Percentiles rank a stretch among this genome's conserved stretches.
phyloP scores from a whole-genome alignment of 2,113 vertebrate genomes.

The Tragulus kanchil region DNA sequence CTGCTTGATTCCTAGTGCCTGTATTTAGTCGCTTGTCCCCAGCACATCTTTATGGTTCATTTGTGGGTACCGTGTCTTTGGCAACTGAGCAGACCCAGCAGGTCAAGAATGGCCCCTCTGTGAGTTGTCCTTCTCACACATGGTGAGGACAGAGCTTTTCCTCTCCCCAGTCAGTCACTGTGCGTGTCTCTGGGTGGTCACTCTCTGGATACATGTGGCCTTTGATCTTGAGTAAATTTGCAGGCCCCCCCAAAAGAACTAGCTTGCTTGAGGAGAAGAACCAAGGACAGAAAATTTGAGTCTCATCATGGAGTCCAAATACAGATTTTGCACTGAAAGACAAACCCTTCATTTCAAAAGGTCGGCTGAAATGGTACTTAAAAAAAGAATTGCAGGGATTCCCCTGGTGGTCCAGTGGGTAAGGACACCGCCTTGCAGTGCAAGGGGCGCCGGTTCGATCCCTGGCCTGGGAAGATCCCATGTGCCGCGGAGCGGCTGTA shows the following conservation, averaged over 20 bases:
- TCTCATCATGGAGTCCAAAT: conserved; percentile 59
- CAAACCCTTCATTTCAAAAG: conserved; percentile 70
- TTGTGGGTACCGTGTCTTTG: neutral
- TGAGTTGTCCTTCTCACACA: rapidly evolving
- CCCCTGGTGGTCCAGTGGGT: too few species aligned
- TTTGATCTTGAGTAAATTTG: conserved; percentile 42
- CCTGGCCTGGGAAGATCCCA: too few species aligned
- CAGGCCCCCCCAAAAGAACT: neutral
- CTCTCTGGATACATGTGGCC: neutral
- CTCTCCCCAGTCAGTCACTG: rapidly evolving
- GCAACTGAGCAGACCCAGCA: rapidly evolving
- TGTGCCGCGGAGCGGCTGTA: too few species aligned
- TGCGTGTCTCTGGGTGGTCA: neutral
- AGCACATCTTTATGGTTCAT: neutral
- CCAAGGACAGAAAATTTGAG: conserved; percentile 65
- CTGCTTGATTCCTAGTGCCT: too few species aligned
- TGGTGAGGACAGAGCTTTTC: neutral
- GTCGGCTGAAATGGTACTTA: conserved; percentile 66
- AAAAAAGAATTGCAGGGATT: conserved; percentile 67
- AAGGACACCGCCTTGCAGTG: too few species aligned
- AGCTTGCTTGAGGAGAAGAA: conserved; percentile 62
- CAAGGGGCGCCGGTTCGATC: too few species aligned
- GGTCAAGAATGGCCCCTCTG: neutral
- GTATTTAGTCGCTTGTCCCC: neutral
- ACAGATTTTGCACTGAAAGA: conserved; percentile 75